Evolutionary conservation across 2,113 vertebrate species (phyloP), one percentile per base, ranked within the genome.

Genomic region (Larimichthys polyactis): DNA sequence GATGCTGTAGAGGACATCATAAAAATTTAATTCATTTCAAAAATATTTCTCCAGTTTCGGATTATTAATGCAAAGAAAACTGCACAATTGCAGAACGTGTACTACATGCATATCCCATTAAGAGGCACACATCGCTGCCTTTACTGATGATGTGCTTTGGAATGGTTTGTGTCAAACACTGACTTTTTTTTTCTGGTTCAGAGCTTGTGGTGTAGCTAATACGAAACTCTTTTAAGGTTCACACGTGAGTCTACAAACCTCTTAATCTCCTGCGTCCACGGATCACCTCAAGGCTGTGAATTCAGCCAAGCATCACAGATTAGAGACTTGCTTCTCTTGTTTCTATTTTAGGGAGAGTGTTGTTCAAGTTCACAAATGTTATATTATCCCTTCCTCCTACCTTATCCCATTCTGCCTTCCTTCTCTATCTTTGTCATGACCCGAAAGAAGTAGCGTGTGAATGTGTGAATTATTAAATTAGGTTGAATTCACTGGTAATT

Each of bases 351-450:
- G 68, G 48, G 71, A 32, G 54, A 81, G 63, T 70, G 70, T 51
- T 87, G 65, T 84, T 80, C 22, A 78, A 87, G 79, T 82, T 92
- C 74, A 79, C 71, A 86, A 77, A 85, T 65, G 67, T 88, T 87
- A 82, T 79, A 88, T 88, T 75, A 82, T 63, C 60, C 27, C n/a
- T 69, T 83, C 60, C 66, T 76, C 57, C 22, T 48, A 60, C 55
- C 17, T 65, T 78, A 43, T 59, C 59, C 36, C 7, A 63, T 67
- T 17, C 32, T 1, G 5, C 43, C 29, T 78, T 67, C 62, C 75
- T 46, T 74, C 57, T 65, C 55, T 40, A 2, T 71, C 75, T 74
- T 57, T 80, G 52, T 79, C 82, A 68, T 5, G 16, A 82, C 66
- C 44, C 48, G 20, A 79, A 79, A 57, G 55, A 24, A 54, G 78